Conservation (phyloP, 2,113 vertebrate genomes). For the Garra rufa region DNA sequence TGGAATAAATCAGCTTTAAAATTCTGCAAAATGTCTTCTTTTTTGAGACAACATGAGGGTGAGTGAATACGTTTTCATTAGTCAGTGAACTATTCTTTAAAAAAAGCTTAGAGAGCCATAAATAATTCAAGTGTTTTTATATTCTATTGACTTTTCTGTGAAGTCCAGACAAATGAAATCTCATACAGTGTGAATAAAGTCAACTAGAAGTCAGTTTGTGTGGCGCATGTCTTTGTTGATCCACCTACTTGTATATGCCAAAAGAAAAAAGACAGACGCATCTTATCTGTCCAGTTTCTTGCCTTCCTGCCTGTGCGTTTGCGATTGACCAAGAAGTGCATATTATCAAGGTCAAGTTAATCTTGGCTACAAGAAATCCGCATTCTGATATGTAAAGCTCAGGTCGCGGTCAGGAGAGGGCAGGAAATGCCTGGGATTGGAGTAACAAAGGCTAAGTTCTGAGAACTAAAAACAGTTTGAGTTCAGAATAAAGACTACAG, state of each 20-base stretch:
- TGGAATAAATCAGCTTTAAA: too few relatives aligned
- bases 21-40: not conserved
- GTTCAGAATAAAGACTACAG: slow-evolving; percentile 53
- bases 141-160: not conserved
- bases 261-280: slow-evolving; percentile 2
- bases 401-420: slow-evolving; percentile 49
- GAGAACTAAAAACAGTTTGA: slow-evolving; percentile 59
- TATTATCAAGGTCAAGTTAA: slow-evolving; percentile 50
- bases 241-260: not conserved
- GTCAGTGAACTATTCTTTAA: not conserved
- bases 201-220: not conserved
- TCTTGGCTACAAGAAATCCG: slow-evolving; percentile 41
- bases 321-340: not conserved
- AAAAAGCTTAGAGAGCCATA: not conserved
- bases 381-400: slow-evolving; percentile 39
- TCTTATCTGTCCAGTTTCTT: slow-evolving; percentile 23
- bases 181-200: not conserved
- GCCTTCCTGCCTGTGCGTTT: slow-evolving; percentile 24
- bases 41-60: not conserved
- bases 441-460: slow-evolving; percentile 62
- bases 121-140: not conserved
- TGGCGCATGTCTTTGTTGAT: not conserved
- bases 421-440: slow-evolving; percentile 73
- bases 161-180: not conserved
- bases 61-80: not conserved